Conservation (phyloP, 2,888 invertebrate genomes). For the Malacosoma neustria region DNA sequence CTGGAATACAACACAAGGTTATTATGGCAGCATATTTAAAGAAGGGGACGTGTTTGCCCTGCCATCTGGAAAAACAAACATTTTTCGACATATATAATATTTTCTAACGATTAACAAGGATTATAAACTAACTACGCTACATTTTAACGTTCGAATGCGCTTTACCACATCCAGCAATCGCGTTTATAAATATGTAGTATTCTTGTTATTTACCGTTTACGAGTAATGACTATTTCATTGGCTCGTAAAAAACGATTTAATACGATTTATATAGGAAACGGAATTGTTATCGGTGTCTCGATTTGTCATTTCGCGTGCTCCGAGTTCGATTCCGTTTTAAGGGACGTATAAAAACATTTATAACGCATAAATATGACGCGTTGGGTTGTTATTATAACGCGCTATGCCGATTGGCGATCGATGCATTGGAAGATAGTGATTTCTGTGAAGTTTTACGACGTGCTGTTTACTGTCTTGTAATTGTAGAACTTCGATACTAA, state of each 20-base stretch:
- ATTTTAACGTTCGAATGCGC: no score
- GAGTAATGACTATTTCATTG: constrained; percentile 40
- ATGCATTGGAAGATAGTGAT: not conserved
- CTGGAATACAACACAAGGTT: no score
- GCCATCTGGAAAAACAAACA: no score
- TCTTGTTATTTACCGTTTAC: constrained; percentile 31
- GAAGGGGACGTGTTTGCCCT: no score
- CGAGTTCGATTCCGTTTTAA: not conserved
- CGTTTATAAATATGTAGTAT: constrained; percentile 19
- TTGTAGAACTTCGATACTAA: no score
- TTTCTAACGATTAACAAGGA: no score
- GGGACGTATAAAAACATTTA: not conserved
- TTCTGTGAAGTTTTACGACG: not conserved
- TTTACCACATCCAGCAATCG: not conserved
- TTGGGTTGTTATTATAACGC: not conserved
- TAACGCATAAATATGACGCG: not conserved
- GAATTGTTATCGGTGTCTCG: constrained; percentile 32
- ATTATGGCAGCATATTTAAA: no score
- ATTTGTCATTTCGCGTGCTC: constrained; percentile 33
- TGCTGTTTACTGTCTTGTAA: not conserved
- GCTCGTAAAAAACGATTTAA: constrained; percentile 30
- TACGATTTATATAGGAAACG: constrained; percentile 13
- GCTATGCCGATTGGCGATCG: not conserved
- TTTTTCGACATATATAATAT: no score
- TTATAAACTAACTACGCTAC: no score